Evolutionary conservation across 2,797 vertebrate genomes (phyloP), one percentile per base, ranked within the genome.

Genomic region (Etheostoma perlongum): DNA sequence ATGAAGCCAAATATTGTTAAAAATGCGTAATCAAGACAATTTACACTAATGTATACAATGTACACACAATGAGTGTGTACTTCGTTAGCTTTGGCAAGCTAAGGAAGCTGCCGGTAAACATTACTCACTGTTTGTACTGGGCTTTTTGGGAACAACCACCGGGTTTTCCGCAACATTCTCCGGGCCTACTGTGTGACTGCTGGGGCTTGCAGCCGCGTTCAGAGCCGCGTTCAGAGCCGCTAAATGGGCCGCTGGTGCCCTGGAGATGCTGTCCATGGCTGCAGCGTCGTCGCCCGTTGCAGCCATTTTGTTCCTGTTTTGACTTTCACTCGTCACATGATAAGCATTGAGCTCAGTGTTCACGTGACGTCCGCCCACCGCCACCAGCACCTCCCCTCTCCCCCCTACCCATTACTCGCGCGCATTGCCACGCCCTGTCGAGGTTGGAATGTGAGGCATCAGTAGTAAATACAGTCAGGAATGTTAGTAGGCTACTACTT

Each of bases 251-350:
- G 89, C 21, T 0, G 93, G 87, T 0, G 87, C 92, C 64, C 79
- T 87, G 62, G 87, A 92, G 63, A 95, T 94, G 69, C 86, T 95
- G 46, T 95, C 95, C 94, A 95, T 94, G 0, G 89, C 93, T 27
- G 93, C 90, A 0, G 94, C 93, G 11, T 95, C 94, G 48, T 94
- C 93, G 3, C 94, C 95, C 2, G 83, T 92, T 1, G 94, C 95
- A 60, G 95, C 94, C 95, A 96, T 95, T 94, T 92, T 93, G 83
- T 74, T 90, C 77, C 84, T 82, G 78, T 82, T 83, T 79, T 58
- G 64, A 71, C 62, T 74, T 23, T 60, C 23, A 18, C 23, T 2
- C 42, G 81, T 95, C 95, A 95, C 94, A 73, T 96, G 95, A 40
- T 40, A 9, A 11, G 10, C 3, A 11, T 40, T 40, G 36, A 95